Evolutionary conservation across 2,113 vertebrate genomes (phyloP).

Genomic region (Puffinus mauretanicus): DNA sequence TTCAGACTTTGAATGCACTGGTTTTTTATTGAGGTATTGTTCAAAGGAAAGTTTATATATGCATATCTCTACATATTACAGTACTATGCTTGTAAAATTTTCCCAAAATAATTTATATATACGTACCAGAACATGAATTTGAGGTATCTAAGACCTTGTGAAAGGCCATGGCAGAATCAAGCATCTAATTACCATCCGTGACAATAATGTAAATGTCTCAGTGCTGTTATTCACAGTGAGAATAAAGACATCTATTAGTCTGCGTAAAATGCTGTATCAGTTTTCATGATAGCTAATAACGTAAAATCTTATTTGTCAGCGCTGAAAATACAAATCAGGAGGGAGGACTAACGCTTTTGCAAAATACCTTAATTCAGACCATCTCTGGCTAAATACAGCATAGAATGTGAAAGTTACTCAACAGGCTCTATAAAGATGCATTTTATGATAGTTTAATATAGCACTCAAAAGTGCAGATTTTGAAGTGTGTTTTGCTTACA

Average conservation of each 20-base stretch:
- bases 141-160: background rate
- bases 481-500: background rate
- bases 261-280: background rate
- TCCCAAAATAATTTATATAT: background rate
- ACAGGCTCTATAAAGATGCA: fast-evolving
- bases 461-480: background rate
- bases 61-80: background rate
- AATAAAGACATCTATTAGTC: background rate
- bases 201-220: background rate
- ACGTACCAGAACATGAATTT: background rate
- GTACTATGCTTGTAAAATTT: background rate
- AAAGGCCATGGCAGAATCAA: background rate
- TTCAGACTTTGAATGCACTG: background rate
- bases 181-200: background rate
- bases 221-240: background rate
- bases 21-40: background rate
- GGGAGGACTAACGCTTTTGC: background rate
- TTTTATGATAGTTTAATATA: background rate
- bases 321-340: background rate
- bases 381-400: background rate
- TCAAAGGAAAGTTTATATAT: background rate
- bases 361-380: background rate
- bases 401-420: background rate
- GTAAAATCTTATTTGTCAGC: background rate
- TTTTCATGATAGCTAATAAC: background rate